Evolutionary conservation across 2,797 vertebrate species (phyloP), one percentile per base, ranked within the genome.

Genomic region (Amazona finschi): DNA sequence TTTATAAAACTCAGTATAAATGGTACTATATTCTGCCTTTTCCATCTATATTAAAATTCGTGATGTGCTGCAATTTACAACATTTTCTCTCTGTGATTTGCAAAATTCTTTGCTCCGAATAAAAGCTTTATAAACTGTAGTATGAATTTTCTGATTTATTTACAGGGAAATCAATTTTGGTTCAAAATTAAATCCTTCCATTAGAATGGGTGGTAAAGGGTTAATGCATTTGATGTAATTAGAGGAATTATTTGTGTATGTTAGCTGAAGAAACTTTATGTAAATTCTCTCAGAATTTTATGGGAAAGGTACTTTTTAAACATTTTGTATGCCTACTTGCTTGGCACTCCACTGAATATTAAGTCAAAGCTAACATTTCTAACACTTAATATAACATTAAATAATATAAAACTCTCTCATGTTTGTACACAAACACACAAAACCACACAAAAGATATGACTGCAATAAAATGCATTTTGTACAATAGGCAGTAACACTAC

Each of bases 61-160:
- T 70, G 50, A 38, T 85, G 36, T 82, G 74, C 44, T 91, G 64
- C 66, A 79, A 69, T 72, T 87, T 77, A 43, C 18, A 95, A 73
- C 15, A 4, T 79, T 95, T 87, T 87, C 33, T 69, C 82, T 46
- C 47, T 36, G n/a, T 74, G 14, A 21, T 85, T 90, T 92, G 80
- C 38, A 94, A 92, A 96, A 89, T 47, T 94, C 43, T 75, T 62
- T 70, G 9, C 50, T 89, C 10, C 19, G 55, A 76, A 17, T 79
- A 72, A 70, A 46, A 89, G 52, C 43, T 93, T 95, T 92, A 62
- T 70, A 82, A 57, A 46, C 39, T 33, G 17, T 13, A 52, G 20
- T 83, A 58, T 70, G 62, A 96, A 65, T 85, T 94, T 95, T 79
- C 71, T 90, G 76, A 86, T 80, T 93, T 96, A 90, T 64, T 85